phyloP scores from a whole-genome alignment of 2,113 vertebrate genomes.

The Pseudonaja textilis region DNA sequence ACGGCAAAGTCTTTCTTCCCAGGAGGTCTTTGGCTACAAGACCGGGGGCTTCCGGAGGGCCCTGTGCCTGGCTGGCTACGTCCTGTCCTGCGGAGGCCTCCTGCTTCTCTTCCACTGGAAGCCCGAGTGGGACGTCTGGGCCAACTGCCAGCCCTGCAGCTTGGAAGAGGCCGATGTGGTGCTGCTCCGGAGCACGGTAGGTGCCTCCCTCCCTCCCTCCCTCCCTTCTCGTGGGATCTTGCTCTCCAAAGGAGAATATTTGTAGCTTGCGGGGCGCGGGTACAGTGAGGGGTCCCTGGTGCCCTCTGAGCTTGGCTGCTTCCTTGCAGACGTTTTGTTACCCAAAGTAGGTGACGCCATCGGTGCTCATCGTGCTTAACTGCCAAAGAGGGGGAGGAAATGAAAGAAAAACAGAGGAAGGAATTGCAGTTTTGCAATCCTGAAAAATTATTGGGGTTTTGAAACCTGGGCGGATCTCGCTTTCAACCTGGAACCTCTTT shows the following conservation, averaged over 20 bases:
- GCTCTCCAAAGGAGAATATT: not conserved
- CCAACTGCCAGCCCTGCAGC: slow-evolving; percentile 51
- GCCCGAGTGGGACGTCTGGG: slow-evolving; percentile 66
- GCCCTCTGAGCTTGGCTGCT: not conserved
- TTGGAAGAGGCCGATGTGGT: slow-evolving; percentile 64
- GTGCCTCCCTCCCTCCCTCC: not conserved
- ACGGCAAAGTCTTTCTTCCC: not conserved
- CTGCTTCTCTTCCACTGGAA: slow-evolving; percentile 63
- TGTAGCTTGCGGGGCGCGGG: not conserved
- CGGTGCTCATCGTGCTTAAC: not conserved
- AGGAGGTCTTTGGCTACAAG: slow-evolving; percentile 58
- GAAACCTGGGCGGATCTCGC: not conserved
- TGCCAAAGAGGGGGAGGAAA: not conserved
- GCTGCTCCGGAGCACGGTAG: slow-evolving; percentile 62
- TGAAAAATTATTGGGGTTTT: not conserved
- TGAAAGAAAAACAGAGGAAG: not conserved
- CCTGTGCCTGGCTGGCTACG: slow-evolving; percentile 32
- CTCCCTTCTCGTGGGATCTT: not conserved
- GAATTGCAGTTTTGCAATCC: not conserved
- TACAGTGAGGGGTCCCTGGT: not conserved
- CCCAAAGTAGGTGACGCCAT: not conserved
- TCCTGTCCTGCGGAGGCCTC: slow-evolving; percentile 59
- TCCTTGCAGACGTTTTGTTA: not conserved
- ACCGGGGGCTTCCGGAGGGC: slow-evolving; percentile 36
- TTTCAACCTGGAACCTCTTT: not conserved